Conservation (phyloP, 2,797 vertebrate genomes). For the Trematocara caparti region DNA sequence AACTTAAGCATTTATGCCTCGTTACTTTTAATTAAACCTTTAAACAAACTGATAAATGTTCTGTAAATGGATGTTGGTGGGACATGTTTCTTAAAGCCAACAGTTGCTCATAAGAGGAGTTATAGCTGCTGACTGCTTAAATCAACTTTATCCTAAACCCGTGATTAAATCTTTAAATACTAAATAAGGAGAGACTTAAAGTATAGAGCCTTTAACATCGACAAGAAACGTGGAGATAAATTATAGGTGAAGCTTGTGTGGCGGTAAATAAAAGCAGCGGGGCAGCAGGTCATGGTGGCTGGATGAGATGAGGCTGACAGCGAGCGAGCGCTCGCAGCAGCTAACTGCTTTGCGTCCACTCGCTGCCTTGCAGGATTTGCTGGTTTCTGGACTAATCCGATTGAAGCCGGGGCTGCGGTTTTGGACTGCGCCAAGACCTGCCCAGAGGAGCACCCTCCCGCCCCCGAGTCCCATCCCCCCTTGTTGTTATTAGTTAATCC, state of each 20-base stretch:
- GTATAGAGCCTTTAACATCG: not conserved
- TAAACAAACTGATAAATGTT: not conserved
- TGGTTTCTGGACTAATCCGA: conserved; percentile 75
- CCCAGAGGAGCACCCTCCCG: conserved; percentile 47
- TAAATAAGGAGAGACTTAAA: not conserved
- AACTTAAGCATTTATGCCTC: not conserved
- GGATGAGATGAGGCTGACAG: not conserved
- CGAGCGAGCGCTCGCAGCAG: not conserved
- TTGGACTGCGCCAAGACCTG: conserved; percentile 59
- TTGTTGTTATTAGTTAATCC: conserved; percentile 63
- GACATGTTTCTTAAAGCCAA: not conserved
- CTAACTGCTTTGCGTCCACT: conserved; percentile 27
- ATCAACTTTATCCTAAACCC: not conserved
- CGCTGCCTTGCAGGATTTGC: conserved; percentile 66
- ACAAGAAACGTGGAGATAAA: not conserved
- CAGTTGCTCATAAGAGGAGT: not conserved
- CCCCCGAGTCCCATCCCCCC: not conserved
- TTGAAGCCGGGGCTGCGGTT: conserved; percentile 62
- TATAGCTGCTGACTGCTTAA: not conserved
- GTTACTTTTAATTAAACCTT: not conserved
- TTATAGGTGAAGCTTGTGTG: not conserved
- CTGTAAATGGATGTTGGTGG: not conserved
- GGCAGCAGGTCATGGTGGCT: conserved; percentile 18
- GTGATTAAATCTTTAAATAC: not conserved
- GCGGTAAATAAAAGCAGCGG: not conserved